Percentiles rank a stretch among this genome's conserved stretches.
phyloP scores from a whole-genome alignment of 1,140 invertebrate species.

The Calephelis nemesis region DNA sequence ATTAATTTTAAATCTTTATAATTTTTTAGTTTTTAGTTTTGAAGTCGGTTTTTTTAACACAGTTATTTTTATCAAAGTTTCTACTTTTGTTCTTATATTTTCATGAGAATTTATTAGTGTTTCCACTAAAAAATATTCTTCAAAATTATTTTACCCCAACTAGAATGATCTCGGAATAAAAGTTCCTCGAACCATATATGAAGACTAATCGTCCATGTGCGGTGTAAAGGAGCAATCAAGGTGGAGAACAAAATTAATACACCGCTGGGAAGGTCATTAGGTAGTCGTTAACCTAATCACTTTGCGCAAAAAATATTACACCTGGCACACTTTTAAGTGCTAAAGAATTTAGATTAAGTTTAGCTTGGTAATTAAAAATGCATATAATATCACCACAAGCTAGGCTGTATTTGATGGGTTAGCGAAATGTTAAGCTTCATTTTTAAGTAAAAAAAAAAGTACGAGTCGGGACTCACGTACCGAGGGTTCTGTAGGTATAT shows the following conservation, averaged over 20 bases:
- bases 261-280: constrained; percentile 20
- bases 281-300: constrained; percentile 23
- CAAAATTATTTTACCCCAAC: background rate
- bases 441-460: no score
- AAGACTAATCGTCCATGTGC: constrained; percentile 7
- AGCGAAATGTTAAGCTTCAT: no score
- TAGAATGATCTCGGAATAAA: background rate
- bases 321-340: constrained; percentile 15
- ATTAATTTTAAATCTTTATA: no score
- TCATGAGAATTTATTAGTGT: no score
- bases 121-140: no score
- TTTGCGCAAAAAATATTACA: constrained; percentile 17
- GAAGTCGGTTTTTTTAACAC: no score
- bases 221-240: constrained; percentile 18
- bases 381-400: background rate
- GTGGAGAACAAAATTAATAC: constrained; percentile 22
- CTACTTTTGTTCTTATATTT: no score
- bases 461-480: no score
- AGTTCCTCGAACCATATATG: constrained; percentile 3
- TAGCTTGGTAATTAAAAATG: constrained; percentile 10
- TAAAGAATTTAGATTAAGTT: constrained; percentile 10
- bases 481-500: no score
- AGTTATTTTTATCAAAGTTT: no score
- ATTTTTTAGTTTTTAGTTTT: no score
- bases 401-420: background rate